These are phyloP conservation scores for Sylvia borin DNA, from an alignment of 2,797 vertebrate genomes.

Conservation along the genomic window DNA sequence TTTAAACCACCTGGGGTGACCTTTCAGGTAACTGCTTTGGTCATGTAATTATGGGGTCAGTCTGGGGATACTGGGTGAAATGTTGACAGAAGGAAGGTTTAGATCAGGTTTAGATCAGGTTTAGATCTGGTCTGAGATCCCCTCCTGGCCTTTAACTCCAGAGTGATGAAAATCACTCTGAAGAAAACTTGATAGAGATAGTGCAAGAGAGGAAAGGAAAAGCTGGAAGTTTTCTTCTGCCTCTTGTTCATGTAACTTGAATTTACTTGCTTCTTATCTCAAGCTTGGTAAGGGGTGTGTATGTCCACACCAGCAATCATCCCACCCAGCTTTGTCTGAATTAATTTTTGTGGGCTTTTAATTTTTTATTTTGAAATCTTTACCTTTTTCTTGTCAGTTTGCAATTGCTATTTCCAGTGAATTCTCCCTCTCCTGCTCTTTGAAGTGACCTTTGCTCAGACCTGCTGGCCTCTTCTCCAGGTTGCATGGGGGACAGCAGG, in stretches of 20 bases:
- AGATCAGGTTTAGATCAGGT: not conserved
- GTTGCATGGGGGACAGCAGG: not conserved
- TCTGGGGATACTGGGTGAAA: not conserved
- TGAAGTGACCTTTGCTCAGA: not conserved
- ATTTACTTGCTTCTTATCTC: not conserved
- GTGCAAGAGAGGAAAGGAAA: not conserved
- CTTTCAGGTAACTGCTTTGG: not conserved
- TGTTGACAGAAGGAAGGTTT: not conserved
- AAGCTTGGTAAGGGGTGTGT: not conserved
- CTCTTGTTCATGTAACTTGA: not conserved
- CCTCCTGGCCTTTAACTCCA: not conserved
- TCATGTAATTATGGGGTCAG: not conserved
- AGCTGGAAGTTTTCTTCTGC: not conserved
- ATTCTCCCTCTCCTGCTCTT: not conserved
- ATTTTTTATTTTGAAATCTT: not conserved
- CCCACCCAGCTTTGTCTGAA: not conserved
- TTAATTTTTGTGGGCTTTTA: not conserved
- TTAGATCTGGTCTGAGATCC: not conserved
- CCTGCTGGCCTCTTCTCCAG: not conserved
- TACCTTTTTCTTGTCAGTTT: not conserved
- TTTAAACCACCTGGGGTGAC: not conserved
- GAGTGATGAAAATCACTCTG: not conserved
- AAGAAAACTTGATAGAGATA: not conserved
- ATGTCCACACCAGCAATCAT: not conserved
- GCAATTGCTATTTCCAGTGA: not conserved